phyloP scores from a whole-genome alignment of 2,797 vertebrate genomes.

The Channa striata region DNA sequence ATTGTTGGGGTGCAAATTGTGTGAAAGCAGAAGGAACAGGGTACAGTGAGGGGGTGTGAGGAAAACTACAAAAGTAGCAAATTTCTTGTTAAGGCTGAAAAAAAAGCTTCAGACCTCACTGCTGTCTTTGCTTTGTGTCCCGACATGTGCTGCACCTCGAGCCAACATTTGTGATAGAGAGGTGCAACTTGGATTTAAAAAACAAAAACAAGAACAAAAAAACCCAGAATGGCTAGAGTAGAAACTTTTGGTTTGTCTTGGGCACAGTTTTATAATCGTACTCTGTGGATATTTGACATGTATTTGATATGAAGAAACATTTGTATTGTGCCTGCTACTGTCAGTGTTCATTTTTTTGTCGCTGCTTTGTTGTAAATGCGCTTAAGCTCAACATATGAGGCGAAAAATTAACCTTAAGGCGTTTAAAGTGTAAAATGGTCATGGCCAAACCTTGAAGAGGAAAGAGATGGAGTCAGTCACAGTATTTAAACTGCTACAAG shows the following conservation, averaged over 20 bases:
- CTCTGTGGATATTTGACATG: slow-evolving; percentile 84
- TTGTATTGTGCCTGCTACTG: slow-evolving; percentile 85
- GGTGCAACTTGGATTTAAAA: slow-evolving; percentile 20
- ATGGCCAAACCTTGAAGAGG: slow-evolving; percentile 36
- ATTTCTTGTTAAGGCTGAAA: slow-evolving; percentile 42
- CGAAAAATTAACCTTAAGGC: slow-evolving; percentile 45
- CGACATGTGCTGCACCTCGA: slow-evolving; percentile 46
- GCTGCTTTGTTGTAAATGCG: slow-evolving; percentile 75
- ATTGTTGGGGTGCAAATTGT: slow-evolving; percentile 20
- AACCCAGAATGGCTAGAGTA: slow-evolving; percentile 62
- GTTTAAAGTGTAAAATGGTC: slow-evolving; percentile 34
- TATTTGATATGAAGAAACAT: slow-evolving; percentile 84
- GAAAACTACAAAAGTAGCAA: slow-evolving; percentile 56
- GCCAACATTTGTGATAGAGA: slow-evolving; percentile 13
- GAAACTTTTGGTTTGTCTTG: slow-evolving; percentile 72
- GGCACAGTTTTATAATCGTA: slow-evolving; percentile 83
- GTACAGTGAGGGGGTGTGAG: slow-evolving; percentile 27
- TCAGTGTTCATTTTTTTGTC: slow-evolving; percentile 74
- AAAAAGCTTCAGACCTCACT: slow-evolving; percentile 57
- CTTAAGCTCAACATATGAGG: slow-evolving; percentile 56
- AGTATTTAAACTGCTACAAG: slow-evolving; percentile 51
- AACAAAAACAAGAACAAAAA: too few relatives aligned
- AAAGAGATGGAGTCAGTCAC: not conserved
- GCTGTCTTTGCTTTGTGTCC: slow-evolving; percentile 66
- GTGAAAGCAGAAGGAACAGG: slow-evolving; percentile 38